Base-by-base conservation (phyloP, 2,888 invertebrate species). In the Hydraecia micacea region DNA sequence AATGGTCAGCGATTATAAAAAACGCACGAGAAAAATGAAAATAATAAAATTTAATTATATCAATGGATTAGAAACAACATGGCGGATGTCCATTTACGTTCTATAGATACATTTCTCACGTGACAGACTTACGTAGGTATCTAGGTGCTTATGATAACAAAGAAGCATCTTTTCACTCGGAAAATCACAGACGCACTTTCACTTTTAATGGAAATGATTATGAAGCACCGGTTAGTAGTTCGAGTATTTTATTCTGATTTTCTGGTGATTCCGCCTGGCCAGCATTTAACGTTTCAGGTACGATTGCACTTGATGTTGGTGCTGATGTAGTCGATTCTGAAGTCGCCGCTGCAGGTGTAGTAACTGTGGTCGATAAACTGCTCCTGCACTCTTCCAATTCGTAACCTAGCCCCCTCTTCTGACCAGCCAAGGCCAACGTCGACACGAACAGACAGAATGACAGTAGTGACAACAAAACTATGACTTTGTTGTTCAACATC, bases 361-460 rank as follows among this genome's bases (percentile, higher is more conserved):
- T 11, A 1, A 6, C 0, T 13, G 60, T 49, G 15, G 49, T 65
- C 3, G 75, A 46, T 65, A 66, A 13, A 42, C 63, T 65, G 18
- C 36, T 39, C n/a, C 39, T 89, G 5, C 93, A 81, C 5, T 92
- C 90, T 0, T 91, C 83, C 8, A 95, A 60, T 83, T 94, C 91
- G 32, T 66, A 70, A 49, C 77, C 76, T 5, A 93, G 80, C 18
- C 90, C 85, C 39, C 94, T 95, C 66, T 91, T 95, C 76, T 96
- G 96, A 39, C 93, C 94, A 7, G 95, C 92, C 25, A 96, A 62
- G 0, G 93, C 92, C 77, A 95, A 89, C 0, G 95, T 95, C 0
- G 96, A 96, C 0, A 96, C 94, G 62, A 96, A 94, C 11, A 96
- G 87, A 71, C 92, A 93, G 77, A 96, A 96, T 0, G 94, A 94